These are phyloP conservation scores for Panzeria rudis DNA, from an alignment of 2,888 invertebrate species.

Conservation along the genomic window DNA sequence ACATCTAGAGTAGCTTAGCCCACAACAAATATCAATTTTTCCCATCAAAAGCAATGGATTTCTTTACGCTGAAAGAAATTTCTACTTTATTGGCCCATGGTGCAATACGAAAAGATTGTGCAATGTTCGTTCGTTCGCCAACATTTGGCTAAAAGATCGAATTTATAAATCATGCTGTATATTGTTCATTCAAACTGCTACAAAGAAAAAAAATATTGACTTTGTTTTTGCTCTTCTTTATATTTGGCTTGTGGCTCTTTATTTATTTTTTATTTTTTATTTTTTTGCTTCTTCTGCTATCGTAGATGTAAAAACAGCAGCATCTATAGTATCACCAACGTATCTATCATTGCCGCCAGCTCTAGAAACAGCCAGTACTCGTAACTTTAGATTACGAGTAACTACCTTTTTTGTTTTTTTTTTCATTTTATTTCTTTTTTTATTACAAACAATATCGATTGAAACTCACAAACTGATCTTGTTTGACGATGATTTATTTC, in stretches of 20 bases:
- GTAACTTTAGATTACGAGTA: conserved; percentile 51
- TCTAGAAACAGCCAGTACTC: conserved; percentile 39
- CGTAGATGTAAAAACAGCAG: conserved; percentile 56
- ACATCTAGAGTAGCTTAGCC: too few species aligned
- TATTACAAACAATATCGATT: conserved; percentile 53
- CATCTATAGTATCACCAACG: conserved; percentile 59
- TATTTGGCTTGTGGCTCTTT: conserved; percentile 69
- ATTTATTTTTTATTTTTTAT: conserved; percentile 2
- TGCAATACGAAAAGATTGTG: conserved; percentile 48
- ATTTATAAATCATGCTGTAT: conserved; percentile 75
- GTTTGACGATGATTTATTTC: conserved; percentile 72
- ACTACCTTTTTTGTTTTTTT: conserved; percentile 16
- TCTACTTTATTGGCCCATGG: not conserved
- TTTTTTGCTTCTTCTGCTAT: not conserved
- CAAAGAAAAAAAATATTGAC: conserved; percentile 27
- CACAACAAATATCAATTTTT: too few species aligned
- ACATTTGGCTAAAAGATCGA: conserved; percentile 69
- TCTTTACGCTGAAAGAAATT: too few species aligned
- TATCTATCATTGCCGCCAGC: conserved; percentile 70
- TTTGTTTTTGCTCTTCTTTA: conserved; percentile 59
- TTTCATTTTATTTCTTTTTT: not conserved
- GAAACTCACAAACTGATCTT: conserved; percentile 65
- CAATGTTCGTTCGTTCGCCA: conserved; percentile 52
- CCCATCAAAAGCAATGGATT: too few species aligned
- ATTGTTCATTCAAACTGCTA: conserved; percentile 64